These are phyloP conservation scores for Phrixothrix hirtus DNA, from an alignment of 2,888 invertebrate genomes.

Conservation along the genomic window DNA sequence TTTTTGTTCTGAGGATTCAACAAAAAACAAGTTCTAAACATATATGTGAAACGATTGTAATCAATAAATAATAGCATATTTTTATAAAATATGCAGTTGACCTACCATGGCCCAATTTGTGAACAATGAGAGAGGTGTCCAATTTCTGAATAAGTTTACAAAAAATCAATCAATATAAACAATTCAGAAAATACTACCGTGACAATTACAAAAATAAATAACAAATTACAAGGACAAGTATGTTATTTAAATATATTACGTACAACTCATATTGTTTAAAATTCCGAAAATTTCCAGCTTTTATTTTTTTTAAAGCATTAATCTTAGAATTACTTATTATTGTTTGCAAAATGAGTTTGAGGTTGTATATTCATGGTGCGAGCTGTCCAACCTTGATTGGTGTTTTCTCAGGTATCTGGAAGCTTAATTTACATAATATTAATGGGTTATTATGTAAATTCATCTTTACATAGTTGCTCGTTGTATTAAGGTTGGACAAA, in stretches of 20 bases:
- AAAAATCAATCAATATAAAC: neutral
- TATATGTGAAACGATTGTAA: too few species aligned
- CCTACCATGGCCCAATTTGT: too few species aligned
- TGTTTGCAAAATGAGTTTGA: conserved; percentile 10
- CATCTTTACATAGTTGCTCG: conserved; percentile 3
- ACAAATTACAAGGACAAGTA: too few species aligned
- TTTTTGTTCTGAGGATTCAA: too few species aligned
- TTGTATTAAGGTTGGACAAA: conserved; percentile 1
- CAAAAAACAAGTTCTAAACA: too few species aligned
- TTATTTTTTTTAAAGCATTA: neutral
- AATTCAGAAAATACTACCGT: neutral
- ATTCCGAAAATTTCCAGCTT: neutral
- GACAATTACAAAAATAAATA: neutral
- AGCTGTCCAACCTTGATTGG: conserved; percentile 15
- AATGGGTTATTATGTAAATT: conserved; percentile 21
- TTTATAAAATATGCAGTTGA: too few species aligned
- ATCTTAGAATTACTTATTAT: too few species aligned
- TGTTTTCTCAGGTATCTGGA: conserved; percentile 15
- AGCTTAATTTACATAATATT: conserved; percentile 24
- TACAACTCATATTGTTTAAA: too few species aligned
- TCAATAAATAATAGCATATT: too few species aligned
- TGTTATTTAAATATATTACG: too few species aligned
- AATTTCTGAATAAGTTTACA: neutral
- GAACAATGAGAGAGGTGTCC: too few species aligned
- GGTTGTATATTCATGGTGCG: conserved; percentile 7